These are phyloP conservation scores for Eupithecia subumbrata DNA, from an alignment of 2,888 invertebrate genomes.

Conservation along the genomic window DNA sequence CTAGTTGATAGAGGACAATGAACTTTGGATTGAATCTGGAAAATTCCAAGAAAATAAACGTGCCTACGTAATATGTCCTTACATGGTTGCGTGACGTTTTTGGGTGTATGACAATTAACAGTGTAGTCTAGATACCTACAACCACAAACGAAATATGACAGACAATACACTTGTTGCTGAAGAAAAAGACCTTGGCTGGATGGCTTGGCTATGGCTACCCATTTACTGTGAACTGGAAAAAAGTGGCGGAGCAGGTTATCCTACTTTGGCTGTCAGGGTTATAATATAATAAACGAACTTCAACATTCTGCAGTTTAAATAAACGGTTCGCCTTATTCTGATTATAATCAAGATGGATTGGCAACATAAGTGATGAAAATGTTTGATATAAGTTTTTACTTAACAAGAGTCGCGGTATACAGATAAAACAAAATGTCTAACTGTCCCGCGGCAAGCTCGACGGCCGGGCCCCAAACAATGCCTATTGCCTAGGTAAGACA, in stretches of 20 bases:
- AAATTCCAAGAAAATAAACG: background rate
- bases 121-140: background rate
- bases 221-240: slow-evolving; percentile 12
- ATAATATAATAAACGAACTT: slow-evolving; percentile 15
- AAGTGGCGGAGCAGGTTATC: slow-evolving; percentile 18
- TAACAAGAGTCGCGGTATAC: background rate
- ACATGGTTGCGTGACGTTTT: background rate
- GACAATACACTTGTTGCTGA: slow-evolving; percentile 4
- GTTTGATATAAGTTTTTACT: no score
- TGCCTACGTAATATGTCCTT: background rate
- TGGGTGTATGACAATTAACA: background rate
- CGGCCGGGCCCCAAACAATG: background rate
- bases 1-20: background rate
- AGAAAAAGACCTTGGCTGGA: slow-evolving; percentile 3
- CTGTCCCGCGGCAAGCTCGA: background rate
- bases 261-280: slow-evolving; percentile 19
- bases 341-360: background rate
- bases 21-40: background rate
- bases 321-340: background rate
- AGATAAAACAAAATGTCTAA: background rate
- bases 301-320: slow-evolving; percentile 1
- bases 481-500: slow-evolving; percentile 9
- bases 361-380: background rate
- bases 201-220: background rate
- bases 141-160: background rate